Conservation (phyloP, 1,140 invertebrate genomes). For the Drosophila arizonae region DNA sequence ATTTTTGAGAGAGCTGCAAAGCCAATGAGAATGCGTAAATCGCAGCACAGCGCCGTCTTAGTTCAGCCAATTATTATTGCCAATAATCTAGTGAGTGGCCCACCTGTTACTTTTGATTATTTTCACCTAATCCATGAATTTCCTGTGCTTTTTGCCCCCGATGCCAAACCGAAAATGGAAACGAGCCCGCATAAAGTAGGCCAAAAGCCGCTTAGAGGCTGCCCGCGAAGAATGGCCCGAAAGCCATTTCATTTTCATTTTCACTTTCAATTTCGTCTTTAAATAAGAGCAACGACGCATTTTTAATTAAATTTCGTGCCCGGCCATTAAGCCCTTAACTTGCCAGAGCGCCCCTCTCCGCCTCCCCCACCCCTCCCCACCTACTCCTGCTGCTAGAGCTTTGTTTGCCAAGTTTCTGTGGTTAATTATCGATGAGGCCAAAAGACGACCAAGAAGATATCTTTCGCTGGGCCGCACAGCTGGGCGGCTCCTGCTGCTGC, state of each 20-base stretch:
- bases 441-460: constrained; percentile 32
- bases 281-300: constrained; percentile 51
- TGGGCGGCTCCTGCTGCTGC: constrained; percentile 8
- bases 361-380: too few relatives aligned
- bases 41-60: too few relatives aligned
- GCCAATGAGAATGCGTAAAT: too few relatives aligned
- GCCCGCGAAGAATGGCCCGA: constrained; percentile 1
- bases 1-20: too few relatives aligned
- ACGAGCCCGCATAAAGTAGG: constrained; percentile 10
- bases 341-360: constrained; percentile 1
- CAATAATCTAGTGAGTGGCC: too few relatives aligned
- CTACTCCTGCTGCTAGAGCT: constrained; percentile 14
- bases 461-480: constrained; percentile 15
- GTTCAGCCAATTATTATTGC: too few relatives aligned
- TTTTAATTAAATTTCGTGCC: constrained; percentile 75
- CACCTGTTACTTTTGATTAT: constrained; percentile 15
- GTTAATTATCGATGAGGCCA: constrained; percentile 74
- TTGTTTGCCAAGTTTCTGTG: constrained; percentile 72
- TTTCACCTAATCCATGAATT: constrained; percentile 27
- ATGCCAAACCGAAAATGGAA: constrained; percentile 15
- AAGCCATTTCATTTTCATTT: constrained; percentile 26
- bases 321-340: constrained; percentile 56
- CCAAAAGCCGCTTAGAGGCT: constrained; percentile 37
- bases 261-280: constrained; percentile 51
- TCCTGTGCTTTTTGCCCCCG: constrained; percentile 1